A percentile compares a stretch with the other conserved stretches of the same genome.
phyloP scores from a whole-genome alignment of 2,888 invertebrate species.

The Rhogogaster chlorosoma region DNA sequence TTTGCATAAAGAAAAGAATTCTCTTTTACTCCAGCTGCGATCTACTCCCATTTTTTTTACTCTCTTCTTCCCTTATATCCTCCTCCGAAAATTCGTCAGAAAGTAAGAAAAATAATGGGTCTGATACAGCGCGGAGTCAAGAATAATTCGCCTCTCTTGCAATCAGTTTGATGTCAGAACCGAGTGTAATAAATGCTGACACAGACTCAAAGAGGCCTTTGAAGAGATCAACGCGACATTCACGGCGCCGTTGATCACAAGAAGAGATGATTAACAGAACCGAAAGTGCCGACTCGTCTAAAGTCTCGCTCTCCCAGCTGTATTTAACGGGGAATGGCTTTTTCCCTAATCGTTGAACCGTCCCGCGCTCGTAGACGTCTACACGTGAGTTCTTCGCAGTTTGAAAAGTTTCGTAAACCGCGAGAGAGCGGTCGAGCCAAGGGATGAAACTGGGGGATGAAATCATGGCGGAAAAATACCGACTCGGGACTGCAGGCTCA shows the following conservation, averaged over 20 bases:
- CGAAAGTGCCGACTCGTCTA: neutral
- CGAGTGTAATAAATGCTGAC: constrained; percentile 8
- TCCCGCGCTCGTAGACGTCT: neutral
- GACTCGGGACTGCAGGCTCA: neutral
- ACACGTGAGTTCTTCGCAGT: neutral
- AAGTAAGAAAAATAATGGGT: neutral
- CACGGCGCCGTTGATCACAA: constrained; percentile 19
- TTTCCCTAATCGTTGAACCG: neutral
- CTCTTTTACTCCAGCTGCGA: neutral
- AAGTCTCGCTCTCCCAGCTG: neutral
- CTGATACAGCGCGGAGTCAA: too few relatives aligned
- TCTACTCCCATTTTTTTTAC: neutral
- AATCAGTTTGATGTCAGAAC: constrained; percentile 23
- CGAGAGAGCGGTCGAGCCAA: neutral
- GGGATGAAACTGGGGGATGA: neutral
- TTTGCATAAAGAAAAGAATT: neutral
- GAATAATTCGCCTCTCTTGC: neutral
- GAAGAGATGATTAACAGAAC: neutral
- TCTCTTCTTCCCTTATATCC: neutral
- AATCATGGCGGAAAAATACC: neutral
- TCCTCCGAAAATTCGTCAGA: neutral
- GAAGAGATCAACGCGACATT: constrained; percentile 21
- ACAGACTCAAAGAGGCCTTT: constrained; percentile 7
- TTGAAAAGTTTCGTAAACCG: neutral
- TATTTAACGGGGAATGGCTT: neutral